Base-by-base conservation (phyloP, 2,113 vertebrate genomes). In the Eublepharis macularius region DNA sequence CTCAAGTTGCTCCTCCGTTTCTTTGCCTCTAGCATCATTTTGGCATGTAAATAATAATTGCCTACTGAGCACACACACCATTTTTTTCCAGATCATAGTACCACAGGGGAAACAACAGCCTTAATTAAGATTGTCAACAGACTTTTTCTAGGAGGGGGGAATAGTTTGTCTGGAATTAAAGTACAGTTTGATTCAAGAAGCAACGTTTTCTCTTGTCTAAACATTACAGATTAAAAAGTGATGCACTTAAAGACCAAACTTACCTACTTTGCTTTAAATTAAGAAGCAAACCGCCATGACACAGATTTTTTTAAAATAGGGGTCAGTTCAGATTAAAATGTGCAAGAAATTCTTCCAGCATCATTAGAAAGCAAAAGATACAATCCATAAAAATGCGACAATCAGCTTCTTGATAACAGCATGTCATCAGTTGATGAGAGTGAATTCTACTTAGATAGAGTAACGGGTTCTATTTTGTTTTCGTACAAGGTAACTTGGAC, bases 1-100 rank as follows among this genome's bases (percentile, higher is more conserved):
- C 89, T 81, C 90, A 91, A 91, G 88, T 79, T 60, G 82, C 90
- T 92, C 88, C 90, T 92, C 65, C 41, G 51, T 13, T 93, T 95
- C 90, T 93, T 95, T 94, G 92, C 91, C 90, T 87, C 91, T 75
- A 92, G 89, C 90, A 87, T 91, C 94, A 84, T 93, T 81, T 90
- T 68, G 90, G 72, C 88, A 85, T 75, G 82, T 93, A 93, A 93
- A 94, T 92, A 95, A 29, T 92, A 95, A 29, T 63, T 88, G 89
- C 89, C 89, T 0, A 39, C 87, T 83, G 86, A 34, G 72, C 73
- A 90, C 78, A 89, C 77, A 39, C 2, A 3, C 16, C 57, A 63
- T 72, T 57, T 77, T 77, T 3, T 57, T 39, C 26, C 19, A 77
- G 10, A 36, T 77, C 24, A 57, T 34, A 54, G 32, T 51, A 45